phyloP scores from a whole-genome alignment of 1,140 invertebrate species.

The Conopomorpha cramerella region DNA sequence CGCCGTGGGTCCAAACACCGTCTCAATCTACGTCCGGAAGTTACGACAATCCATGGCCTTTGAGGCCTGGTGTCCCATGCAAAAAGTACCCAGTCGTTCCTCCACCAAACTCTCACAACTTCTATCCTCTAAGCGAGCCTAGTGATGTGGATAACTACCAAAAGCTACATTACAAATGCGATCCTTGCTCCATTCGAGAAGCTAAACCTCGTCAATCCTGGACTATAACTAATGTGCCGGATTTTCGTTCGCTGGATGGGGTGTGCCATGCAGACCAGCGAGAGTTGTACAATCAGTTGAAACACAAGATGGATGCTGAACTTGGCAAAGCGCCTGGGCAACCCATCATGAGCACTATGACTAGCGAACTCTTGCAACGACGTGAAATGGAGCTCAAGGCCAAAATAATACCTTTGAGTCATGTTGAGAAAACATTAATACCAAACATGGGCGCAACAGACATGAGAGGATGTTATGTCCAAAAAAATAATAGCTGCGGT shows the following conservation, averaged over 20 bases:
- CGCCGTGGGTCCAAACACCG: slow-evolving; percentile 44
- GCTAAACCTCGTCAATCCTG: slow-evolving; percentile 49
- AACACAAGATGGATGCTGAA: slow-evolving; percentile 48
- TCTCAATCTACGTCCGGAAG: slow-evolving; percentile 20
- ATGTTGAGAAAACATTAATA: slow-evolving; percentile 47
- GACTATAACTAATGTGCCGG: slow-evolving; percentile 46
- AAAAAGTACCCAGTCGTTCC: slow-evolving; percentile 40
- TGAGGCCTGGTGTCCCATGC: slow-evolving; percentile 25
- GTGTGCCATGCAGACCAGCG: slow-evolving; percentile 39
- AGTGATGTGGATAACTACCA: slow-evolving; percentile 32
- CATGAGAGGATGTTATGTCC: slow-evolving; percentile 32
- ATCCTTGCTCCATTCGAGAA: slow-evolving; percentile 34
- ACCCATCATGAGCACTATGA: slow-evolving; percentile 23
- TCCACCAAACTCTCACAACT: slow-evolving; percentile 29
- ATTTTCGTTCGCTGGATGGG: slow-evolving; percentile 35
- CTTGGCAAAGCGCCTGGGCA: slow-evolving; percentile 39
- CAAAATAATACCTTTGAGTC: slow-evolving; percentile 51
- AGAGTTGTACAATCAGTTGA: slow-evolving; percentile 40
- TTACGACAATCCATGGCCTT: slow-evolving; percentile 33
- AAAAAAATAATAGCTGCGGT: slow-evolving; percentile 47
- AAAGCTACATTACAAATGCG: slow-evolving; percentile 38
- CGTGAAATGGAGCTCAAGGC: slow-evolving; percentile 47
- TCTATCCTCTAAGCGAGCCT: slow-evolving; percentile 37
- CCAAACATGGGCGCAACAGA: slow-evolving; percentile 40
- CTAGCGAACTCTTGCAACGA: slow-evolving; percentile 35